These are phyloP conservation scores for Campylomormyrus tamandua DNA, from an alignment of 2,113 vertebrate genomes.

Conservation along the genomic window DNA sequence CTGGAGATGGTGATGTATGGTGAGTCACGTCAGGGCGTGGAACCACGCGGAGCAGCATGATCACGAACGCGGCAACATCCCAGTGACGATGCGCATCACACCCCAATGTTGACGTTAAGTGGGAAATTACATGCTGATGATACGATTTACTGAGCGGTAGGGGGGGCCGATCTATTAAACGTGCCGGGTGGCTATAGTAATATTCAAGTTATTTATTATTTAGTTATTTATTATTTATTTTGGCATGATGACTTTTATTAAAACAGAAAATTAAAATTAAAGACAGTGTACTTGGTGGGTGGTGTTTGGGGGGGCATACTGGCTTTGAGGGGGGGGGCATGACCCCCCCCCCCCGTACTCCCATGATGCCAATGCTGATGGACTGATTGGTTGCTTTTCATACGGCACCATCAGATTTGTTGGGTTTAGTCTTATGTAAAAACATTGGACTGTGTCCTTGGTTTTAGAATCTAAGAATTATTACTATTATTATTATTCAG, in stretches of 20 bases:
- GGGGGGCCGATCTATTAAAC: neutral
- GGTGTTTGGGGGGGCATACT: neutral
- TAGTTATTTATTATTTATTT: neutral
- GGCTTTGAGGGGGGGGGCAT: neutral
- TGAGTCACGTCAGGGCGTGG: constrained; percentile 37
- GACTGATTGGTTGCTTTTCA: neutral
- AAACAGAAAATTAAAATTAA: neutral
- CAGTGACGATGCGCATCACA: neutral
- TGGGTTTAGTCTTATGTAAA: neutral
- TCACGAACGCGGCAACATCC: neutral
- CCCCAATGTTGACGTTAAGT: neutral
- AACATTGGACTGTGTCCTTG: neutral
- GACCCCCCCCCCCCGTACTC: neutral
- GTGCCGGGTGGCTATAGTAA: neutral
- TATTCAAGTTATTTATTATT: neutral
- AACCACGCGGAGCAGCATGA: neutral
- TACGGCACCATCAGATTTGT: neutral
- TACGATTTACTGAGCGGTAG: neutral
- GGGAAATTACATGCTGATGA: neutral
- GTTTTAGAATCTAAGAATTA: neutral
- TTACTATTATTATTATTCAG: neutral
- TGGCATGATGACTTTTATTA: neutral
- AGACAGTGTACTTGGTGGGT: neutral
- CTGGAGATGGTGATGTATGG: constrained; percentile 70
- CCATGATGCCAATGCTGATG: neutral